A percentile compares a stretch with the other conserved stretches of the same genome.
Conservation (phyloP, 2,113 vertebrate species). For the Larimichthys crocea region DNA sequence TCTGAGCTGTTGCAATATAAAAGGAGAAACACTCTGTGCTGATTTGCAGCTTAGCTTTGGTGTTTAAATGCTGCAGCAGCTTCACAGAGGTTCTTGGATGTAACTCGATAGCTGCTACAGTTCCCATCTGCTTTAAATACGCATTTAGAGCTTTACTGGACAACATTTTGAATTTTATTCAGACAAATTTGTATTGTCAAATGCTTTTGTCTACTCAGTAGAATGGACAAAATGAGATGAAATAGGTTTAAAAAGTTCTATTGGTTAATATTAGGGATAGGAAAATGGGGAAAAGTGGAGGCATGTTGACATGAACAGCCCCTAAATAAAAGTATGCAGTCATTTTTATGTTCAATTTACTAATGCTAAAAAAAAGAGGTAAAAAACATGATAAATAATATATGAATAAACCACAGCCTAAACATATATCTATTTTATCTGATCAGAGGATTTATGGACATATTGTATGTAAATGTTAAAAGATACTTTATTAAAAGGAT, state of each 20-base stretch:
- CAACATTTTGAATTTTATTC: conserved; percentile 15
- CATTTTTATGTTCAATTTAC: conserved; percentile 35
- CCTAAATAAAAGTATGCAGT: conserved; percentile 53
- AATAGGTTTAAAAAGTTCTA: background rate
- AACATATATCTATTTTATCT: conserved; percentile 67
- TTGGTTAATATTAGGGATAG: background rate
- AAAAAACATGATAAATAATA: conserved; percentile 15
- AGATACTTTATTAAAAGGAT: conserved; percentile 63
- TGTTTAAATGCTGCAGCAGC: conserved; percentile 11
- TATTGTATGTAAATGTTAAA: conserved; percentile 60
- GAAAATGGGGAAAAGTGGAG: conserved; percentile 16
- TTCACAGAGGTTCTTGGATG: conserved; percentile 25
- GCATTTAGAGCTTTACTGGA: conserved; percentile 33
- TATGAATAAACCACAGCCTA: conserved; percentile 27
- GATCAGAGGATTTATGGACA: conserved; percentile 50
- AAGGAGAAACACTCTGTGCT: conserved; percentile 28
- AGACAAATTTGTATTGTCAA: conserved; percentile 18
- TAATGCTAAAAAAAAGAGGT: conserved; percentile 4
- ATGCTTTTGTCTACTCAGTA: background rate
- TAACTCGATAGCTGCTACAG: conserved; percentile 29
- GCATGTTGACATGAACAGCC: conserved; percentile 16
- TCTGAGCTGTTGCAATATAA: conserved; percentile 40
- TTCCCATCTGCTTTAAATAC: conserved; percentile 43
- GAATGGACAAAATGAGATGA: background rate
- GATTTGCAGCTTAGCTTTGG: conserved; percentile 36